Evolutionary conservation across 2,113 vertebrate species (phyloP), one percentile per base, ranked within the genome.

Genomic region (Ascaphus truei): DNA sequence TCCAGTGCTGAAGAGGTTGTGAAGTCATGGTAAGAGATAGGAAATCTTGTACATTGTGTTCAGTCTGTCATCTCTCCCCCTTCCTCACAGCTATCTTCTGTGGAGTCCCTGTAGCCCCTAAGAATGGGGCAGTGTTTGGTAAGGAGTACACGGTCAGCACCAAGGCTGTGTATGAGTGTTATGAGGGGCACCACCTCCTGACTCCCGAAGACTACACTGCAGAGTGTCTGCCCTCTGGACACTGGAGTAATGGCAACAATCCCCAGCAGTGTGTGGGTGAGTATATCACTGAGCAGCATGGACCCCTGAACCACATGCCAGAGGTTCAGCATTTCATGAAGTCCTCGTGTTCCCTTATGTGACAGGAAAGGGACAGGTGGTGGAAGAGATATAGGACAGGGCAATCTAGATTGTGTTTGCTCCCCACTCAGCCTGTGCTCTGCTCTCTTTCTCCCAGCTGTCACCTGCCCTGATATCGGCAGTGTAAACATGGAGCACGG

Each of bases 131-230:
- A 0, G 92, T 96, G 9, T 90, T 89, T 18, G 95, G 95, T 22
- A 95, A 95, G 78, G 95, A 98, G 79, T 98, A 98, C 80, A 96
- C 94, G 0, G 82, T 98, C 26, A 93, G 96, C 1, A 93, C 92
- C n/a, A 93, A 80, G 62, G 95, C 94, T 1, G 37, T 91, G 37
- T 99, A 97, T 81, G 90, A 86, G 25, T 99, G 97, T 78, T 90
- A 89, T 41, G 85, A 91, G 1, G 97, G 97, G 52, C 98, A 96
- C 84, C 88, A 91, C 36, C 86, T 98, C 26, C 79, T 88, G 5
- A 79, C 85, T 0, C 83, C 85, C 0, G 23, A 90, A 1, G 81
- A 91, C 9, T 81, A 86, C 61, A 90, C 90, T 2, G 3, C 92
- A 0, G 83, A 87, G 76, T 99, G 97, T 79, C 92, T 94, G 79